A percentile compares a stretch with the other conserved stretches of the same genome.
Conservation (phyloP, 2,888 invertebrate species). For the Cylloceria caligata region DNA sequence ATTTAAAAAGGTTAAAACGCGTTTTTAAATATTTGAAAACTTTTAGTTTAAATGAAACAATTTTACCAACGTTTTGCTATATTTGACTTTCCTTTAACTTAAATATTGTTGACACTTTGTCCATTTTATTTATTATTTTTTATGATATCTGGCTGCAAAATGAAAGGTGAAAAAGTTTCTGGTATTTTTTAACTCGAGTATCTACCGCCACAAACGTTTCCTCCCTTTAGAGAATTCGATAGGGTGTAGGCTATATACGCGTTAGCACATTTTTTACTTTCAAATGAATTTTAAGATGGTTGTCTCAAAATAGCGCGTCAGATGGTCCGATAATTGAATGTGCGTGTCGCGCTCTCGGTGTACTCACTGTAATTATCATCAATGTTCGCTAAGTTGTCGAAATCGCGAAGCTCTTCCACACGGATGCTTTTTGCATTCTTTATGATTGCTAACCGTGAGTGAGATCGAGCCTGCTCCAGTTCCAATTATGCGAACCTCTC, state of each 20-base stretch:
- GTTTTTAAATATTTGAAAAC: too few species aligned
- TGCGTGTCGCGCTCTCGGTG: conserved; percentile 11
- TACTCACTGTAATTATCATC: conserved; percentile 59
- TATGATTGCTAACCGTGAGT: conserved; percentile 37
- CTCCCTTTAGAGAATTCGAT: not conserved
- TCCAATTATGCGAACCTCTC: conserved; percentile 41
- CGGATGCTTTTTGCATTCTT: conserved; percentile 47
- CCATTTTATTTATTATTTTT: not conserved
- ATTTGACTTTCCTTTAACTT: not conserved
- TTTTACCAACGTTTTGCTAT: not conserved
- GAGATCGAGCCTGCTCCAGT: not conserved
- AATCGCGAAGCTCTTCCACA: conserved; percentile 7
- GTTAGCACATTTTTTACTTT: conserved; percentile 5
- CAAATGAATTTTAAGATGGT: conserved; percentile 1
- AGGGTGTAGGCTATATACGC: conserved; percentile 6
- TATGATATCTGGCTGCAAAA: too few species aligned
- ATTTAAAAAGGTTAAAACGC: too few species aligned
- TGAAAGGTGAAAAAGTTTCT: not conserved
- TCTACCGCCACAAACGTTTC: not conserved
- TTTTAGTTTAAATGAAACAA: too few species aligned
- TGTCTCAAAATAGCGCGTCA: not conserved
- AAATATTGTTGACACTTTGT: not conserved
- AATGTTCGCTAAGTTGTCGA: conserved; percentile 20
- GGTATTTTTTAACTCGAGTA: not conserved
- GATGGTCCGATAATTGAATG: conserved; percentile 16